Base-by-base conservation (phyloP, 1,140 invertebrate genomes). In the Forficula auricularia region DNA sequence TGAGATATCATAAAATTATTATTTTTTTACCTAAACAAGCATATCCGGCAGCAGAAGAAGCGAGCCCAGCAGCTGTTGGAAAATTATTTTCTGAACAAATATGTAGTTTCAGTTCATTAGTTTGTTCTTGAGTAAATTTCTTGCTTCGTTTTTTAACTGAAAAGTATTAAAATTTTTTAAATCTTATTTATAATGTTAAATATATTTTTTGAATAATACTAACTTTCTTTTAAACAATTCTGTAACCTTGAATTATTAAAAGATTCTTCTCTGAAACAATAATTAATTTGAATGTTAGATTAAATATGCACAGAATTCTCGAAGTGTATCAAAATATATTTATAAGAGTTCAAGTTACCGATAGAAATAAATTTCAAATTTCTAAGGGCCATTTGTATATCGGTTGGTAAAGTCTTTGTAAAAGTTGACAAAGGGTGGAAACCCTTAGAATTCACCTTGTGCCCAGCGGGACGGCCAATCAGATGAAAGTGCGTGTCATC, bases 41-140 rank as follows among this genome's bases (percentile, higher is more conserved):
- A 66, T 96, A 98, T 16, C 95, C 96, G 43, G 95, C 90, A 43
- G 96, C 95, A 48, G 92, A 97, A 3, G 91, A 97, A 4, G 96
- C 95, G 19, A 99, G 65, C 2, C 96, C 96, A 48, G 95, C 92
- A 16, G 92, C 92, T 14, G 94, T 98, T 15, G 96, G 95, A 60
- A 99, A 99, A 68, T 98, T 98, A 63, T 98, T 99, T 54, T 78
- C 75, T 0, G 94, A 98, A 58, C 79, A 86, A 50, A 97, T 82
- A 50, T 81, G 79, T 18, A 96, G 22, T 27, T 27, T 27, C 22
- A 27, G 22, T 27, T 27, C 22, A 27, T 27, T 27, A 27, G 22
- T 27, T 27, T 27, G 22, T 27, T 27, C 22, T 27, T 27, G 22
- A 27, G 22, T 19, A 37, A 39, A 22, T 39, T 19, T 8, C 18